These are phyloP conservation scores for Cyphomyrus discorhynchus DNA, from an alignment of 2,113 vertebrate genomes.

Conservation along the genomic window DNA sequence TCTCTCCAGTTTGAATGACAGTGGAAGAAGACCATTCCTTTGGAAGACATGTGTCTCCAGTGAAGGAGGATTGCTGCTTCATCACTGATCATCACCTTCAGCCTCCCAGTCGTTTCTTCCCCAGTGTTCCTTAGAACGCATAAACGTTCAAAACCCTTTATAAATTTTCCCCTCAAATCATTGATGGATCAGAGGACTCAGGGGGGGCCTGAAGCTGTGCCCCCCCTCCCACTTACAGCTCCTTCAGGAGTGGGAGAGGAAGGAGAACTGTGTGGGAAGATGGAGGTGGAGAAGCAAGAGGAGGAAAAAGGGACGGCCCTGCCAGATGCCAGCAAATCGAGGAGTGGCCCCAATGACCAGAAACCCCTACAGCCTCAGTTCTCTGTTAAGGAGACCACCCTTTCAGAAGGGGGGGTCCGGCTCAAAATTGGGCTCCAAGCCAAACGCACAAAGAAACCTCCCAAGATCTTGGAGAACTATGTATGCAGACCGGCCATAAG, in stretches of 20 bases:
- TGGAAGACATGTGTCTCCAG: not conserved
- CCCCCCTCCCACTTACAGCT: not conserved
- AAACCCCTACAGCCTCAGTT: conserved; percentile 66
- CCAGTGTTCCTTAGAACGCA: not conserved
- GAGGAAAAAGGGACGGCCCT: conserved; percentile 43
- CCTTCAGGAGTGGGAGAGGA: conserved; percentile 16
- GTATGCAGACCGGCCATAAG: conserved; percentile 91
- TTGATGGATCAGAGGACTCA: conserved; percentile 38
- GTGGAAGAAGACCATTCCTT: not conserved
- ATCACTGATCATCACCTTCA: not conserved
- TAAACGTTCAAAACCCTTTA: not conserved
- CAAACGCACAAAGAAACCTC: conserved; percentile 94
- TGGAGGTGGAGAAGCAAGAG: conserved; percentile 20
- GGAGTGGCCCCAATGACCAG: conserved; percentile 26
- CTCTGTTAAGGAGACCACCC: conserved; percentile 77
- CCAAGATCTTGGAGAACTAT: conserved; percentile 96
- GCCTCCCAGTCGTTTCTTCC: not conserved
- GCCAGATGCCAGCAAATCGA: conserved; percentile 47
- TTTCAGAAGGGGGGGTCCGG: conserved; percentile 81
- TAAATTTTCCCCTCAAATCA: not conserved
- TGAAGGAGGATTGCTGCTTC: not conserved
- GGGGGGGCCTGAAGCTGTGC: not conserved
- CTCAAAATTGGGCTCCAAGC: conserved; percentile 84
- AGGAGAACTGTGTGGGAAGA: conserved; percentile 16
- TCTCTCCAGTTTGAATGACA: conserved; percentile 9